A percentile compares a stretch with the other conserved stretches of the same genome.
Evolutionary conservation across 2,888 invertebrate genomes (phyloP).

Genomic region (Ephialtes manifestator): DNA sequence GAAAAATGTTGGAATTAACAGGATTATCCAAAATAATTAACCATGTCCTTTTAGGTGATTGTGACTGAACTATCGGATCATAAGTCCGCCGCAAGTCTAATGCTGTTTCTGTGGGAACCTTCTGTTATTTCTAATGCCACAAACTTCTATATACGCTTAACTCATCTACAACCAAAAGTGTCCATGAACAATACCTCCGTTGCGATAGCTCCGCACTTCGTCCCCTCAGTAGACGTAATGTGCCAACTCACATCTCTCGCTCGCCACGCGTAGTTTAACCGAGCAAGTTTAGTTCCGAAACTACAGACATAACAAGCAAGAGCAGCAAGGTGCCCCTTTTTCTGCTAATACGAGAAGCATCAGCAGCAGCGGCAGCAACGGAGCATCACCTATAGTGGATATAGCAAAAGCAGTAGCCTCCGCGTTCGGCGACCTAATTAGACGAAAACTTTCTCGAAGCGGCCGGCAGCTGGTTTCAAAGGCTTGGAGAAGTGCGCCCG

Average conservation of each 20-base stretch:
- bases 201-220: slow-evolving; percentile 11
- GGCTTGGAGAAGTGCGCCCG: slow-evolving; percentile 63
- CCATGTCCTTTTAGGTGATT: neutral
- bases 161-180: neutral
- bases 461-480: slow-evolving; percentile 79
- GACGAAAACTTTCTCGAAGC: slow-evolving; percentile 76
- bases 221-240: slow-evolving; percentile 26
- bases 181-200: neutral
- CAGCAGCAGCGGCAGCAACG: slow-evolving; percentile 28
- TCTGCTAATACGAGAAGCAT: slow-evolving; percentile 38
- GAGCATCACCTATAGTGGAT: slow-evolving; percentile 27
- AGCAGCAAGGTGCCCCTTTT: slow-evolving; percentile 10
- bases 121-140: neutral
- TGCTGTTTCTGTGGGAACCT: neutral
- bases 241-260: slow-evolving; percentile 19
- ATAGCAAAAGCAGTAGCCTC: slow-evolving; percentile 51
- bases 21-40: too few species aligned
- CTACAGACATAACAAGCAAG: slow-evolving; percentile 68
- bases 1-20: neutral
- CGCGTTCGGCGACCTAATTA: slow-evolving; percentile 76
- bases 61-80: too few species aligned
- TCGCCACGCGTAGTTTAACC: slow-evolving; percentile 20
- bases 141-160: neutral
- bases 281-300: slow-evolving; percentile 75
- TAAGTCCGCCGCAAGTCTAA: too few species aligned